Evolutionary conservation across 92 coral and sea anemone species (phyloP).

Genomic region (Porites lobata): DNA sequence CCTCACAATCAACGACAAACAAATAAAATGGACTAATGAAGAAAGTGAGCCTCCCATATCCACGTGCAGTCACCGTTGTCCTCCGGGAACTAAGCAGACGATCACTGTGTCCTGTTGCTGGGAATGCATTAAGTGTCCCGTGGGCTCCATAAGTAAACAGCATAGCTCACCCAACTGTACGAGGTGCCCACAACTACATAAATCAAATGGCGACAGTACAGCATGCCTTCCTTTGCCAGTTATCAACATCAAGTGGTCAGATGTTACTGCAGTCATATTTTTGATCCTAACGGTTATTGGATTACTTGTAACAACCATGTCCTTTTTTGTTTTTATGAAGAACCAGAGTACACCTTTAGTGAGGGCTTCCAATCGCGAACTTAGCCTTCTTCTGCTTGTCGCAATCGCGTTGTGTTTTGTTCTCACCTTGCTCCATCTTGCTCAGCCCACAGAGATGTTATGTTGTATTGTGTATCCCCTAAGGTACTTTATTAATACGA

Average conservation of each 20-base stretch:
- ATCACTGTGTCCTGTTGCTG: conserved; percentile 77
- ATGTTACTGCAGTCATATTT: conserved; percentile 48
- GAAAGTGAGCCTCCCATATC: conserved; percentile 67
- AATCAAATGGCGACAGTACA: conserved; percentile 53
- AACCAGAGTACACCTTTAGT: conserved; percentile 74
- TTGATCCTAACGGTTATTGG: conserved; percentile 59
- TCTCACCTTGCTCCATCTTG: conserved; percentile 71
- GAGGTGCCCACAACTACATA: conserved; percentile 64
- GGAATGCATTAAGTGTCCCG: conserved; percentile 71
- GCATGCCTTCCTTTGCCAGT: conserved; percentile 67
- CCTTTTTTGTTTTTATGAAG: conserved; percentile 52
- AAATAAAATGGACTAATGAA: conserved; percentile 58
- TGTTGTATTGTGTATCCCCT: conserved; percentile 73
- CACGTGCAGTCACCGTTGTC: conserved; percentile 73
- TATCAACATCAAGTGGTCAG: conserved; percentile 71
- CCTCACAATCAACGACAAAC: conserved; percentile 45
- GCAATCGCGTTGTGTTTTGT: conserved; percentile 70
- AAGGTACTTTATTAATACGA: conserved; percentile 76
- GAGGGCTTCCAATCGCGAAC: conserved; percentile 84
- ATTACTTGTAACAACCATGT: conserved; percentile 31
- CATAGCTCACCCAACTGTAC: conserved; percentile 73
- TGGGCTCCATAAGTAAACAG: conserved; percentile 57
- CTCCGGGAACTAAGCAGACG: conserved; percentile 74
- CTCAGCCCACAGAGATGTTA: conserved; percentile 61
- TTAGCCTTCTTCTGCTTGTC: conserved; percentile 69